Percentiles rank a stretch among this genome's conserved stretches.
Evolutionary conservation across 2,888 invertebrate species (phyloP).

Genomic region (Odontomyia ornata): DNA sequence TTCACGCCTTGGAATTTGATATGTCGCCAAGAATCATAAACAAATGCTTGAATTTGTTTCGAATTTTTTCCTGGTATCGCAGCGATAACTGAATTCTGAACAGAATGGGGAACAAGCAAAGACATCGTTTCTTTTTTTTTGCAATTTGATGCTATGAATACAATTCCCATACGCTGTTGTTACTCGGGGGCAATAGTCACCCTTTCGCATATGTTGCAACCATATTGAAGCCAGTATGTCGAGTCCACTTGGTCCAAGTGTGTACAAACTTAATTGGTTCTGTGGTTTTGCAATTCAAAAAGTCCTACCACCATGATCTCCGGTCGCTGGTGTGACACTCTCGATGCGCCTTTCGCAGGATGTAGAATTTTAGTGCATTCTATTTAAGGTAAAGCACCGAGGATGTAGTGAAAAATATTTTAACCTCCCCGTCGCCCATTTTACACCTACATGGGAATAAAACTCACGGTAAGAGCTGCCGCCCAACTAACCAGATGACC

Average conservation of each 20-base stretch:
- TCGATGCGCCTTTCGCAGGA: neutral
- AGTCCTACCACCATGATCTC: slow-evolving; percentile 19
- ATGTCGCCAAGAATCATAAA: slow-evolving; percentile 47
- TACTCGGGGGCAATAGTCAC: neutral
- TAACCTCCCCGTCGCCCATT: neutral
- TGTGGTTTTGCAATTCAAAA: slow-evolving; percentile 50
- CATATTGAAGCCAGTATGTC: neutral
- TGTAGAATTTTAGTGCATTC: neutral
- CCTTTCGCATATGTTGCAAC: neutral
- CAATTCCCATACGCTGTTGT: neutral
- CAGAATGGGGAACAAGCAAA: neutral
- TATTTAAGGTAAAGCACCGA: neutral
- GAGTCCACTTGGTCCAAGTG: slow-evolving; percentile 2
- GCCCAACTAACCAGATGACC: slow-evolving; percentile 14
- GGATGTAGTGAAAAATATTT: neutral
- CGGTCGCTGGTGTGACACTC: neutral
- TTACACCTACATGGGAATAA: slow-evolving; percentile 14
- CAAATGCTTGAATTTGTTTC: slow-evolving; percentile 1
- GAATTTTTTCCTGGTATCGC: neutral
- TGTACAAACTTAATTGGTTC: slow-evolving; percentile 48
- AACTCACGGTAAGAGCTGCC: neutral
- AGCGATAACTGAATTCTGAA: slow-evolving; percentile 15
- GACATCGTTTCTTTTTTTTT: slow-evolving; percentile 11
- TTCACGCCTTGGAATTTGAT: slow-evolving; percentile 13
- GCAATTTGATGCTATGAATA: neutral